Conservation (phyloP, 2,888 invertebrate genomes). For the Phymatocera aterrima region DNA sequence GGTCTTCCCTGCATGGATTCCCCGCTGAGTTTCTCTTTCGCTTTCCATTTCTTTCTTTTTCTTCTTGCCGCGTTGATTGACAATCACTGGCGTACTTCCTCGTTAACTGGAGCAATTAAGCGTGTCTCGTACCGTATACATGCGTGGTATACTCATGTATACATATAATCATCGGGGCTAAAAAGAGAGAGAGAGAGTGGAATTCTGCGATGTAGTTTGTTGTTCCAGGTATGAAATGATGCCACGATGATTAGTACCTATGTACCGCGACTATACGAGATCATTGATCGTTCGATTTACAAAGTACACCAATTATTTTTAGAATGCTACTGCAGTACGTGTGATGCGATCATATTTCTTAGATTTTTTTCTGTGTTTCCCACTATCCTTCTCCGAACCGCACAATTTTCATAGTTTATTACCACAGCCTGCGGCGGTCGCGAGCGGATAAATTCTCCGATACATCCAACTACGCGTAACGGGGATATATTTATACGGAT, state of each 20-base stretch:
- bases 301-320: background rate
- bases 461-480: too few relatives aligned
- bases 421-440: background rate
- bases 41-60: too few relatives aligned
- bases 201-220: background rate
- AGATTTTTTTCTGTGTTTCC: too few relatives aligned
- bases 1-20: too few relatives aligned
- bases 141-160: too few relatives aligned
- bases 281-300: background rate
- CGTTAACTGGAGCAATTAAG: slow-evolving; percentile 22
- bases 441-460: background rate
- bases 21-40: too few relatives aligned
- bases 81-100: slow-evolving; percentile 23
- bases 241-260: background rate
- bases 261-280: background rate
- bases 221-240: background rate
- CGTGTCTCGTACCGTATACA: background rate
- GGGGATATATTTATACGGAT: too few relatives aligned
- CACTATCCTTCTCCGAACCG: background rate
- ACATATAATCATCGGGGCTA: too few relatives aligned
- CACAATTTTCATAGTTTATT: background rate
- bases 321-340: background rate
- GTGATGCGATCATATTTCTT: background rate
- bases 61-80: background rate
- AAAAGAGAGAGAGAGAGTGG: background rate